Evolutionary conservation across 2,797 vertebrate genomes (phyloP).

Genomic region (Macropodus opercularis): DNA sequence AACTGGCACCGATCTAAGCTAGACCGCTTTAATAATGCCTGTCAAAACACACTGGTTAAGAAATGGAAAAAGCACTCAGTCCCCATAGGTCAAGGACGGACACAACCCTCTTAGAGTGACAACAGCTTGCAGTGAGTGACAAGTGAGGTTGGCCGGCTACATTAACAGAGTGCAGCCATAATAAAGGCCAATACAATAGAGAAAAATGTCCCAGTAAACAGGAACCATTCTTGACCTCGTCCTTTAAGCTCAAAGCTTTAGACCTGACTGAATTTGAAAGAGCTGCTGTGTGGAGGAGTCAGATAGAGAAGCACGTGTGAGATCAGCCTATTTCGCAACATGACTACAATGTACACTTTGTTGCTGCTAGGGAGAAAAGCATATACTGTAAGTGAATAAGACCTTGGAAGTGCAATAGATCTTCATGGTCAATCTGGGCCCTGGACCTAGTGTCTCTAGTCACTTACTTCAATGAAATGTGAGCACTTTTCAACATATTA

Average conservation of each 20-base stretch:
- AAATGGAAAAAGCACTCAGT: slow-evolving; percentile 24
- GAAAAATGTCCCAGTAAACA: slow-evolving; percentile 34
- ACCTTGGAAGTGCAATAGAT: slow-evolving; percentile 8
- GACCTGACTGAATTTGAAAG: slow-evolving; percentile 26
- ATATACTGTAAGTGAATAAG: not conserved
- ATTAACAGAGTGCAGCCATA: slow-evolving; percentile 21
- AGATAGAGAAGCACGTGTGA: slow-evolving; percentile 4
- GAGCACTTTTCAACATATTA: not conserved
- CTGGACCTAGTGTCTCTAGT: not conserved
- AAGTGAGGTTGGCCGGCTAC: slow-evolving; percentile 26
- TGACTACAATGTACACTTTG: not conserved
- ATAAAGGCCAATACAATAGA: slow-evolving; percentile 33
- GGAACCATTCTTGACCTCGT: slow-evolving; percentile 47
- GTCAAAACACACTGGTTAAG: slow-evolving; percentile 28
- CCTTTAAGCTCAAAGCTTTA: slow-evolving; percentile 33
- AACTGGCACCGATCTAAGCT: slow-evolving; percentile 9
- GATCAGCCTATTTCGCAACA: not conserved
- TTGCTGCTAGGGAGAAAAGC: not conserved
- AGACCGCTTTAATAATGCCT: slow-evolving; percentile 38
- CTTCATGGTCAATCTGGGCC: not conserved
- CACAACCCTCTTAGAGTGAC: slow-evolving; percentile 27
- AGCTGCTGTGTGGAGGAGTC: slow-evolving; percentile 15
- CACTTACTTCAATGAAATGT: not conserved
- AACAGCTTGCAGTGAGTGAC: slow-evolving; percentile 40
- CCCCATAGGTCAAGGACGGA: slow-evolving; percentile 48